Evolutionary conservation across 2,888 invertebrate species (phyloP), one percentile per base, ranked within the genome.

Genomic region (Chalcis sispes): DNA sequence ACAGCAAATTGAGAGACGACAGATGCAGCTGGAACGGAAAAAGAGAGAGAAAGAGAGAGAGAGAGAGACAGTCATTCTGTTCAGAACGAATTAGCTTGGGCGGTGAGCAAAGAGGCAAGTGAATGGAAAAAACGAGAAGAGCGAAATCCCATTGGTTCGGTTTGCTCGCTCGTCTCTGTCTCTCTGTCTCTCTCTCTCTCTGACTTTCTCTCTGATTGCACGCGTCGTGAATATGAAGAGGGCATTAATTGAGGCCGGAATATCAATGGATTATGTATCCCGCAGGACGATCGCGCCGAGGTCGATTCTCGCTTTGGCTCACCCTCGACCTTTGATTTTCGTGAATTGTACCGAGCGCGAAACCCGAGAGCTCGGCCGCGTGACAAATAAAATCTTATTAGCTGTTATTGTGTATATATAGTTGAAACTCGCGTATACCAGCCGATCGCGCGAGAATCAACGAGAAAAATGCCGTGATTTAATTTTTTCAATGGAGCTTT

Each of bases 1-100:
- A 20, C 27, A 36, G 65, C 52, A 40, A 65, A 65, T 62, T 50
- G 62, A 62, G 71, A 52, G 65, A 65, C 73, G 73, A 66, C 73
- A 73, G 66, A 67, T 66, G 73, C 73, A 50, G 56, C 29, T 32
- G 25, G 25, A n/a, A n/a, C n/a, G n/a, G n/a, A n/a, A n/a, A n/a
- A n/a, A n/a, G n/a, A n/a, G n/a, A n/a, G n/a, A n/a, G n/a, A n/a
- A n/a, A n/a, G n/a, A n/a, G n/a, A n/a, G n/a, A 54, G 23, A 7
- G 32, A 52, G 25, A 36, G 40, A 20, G 42, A 7, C 58, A 5
- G 50, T 15, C 2, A 2, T 42, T 8, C 58, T 65, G 58, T 65
- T 72, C 65, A 72, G 72, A 36, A 10, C 48, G 58, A 72, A 69
- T 69, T 69, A 69, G 69, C 25, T 1, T 1, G 10, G 52, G 7